Percentiles rank a stretch among this genome's conserved stretches.
phyloP scores from a whole-genome alignment of 2,888 invertebrate genomes.

The Stenolophus ochropezus region DNA sequence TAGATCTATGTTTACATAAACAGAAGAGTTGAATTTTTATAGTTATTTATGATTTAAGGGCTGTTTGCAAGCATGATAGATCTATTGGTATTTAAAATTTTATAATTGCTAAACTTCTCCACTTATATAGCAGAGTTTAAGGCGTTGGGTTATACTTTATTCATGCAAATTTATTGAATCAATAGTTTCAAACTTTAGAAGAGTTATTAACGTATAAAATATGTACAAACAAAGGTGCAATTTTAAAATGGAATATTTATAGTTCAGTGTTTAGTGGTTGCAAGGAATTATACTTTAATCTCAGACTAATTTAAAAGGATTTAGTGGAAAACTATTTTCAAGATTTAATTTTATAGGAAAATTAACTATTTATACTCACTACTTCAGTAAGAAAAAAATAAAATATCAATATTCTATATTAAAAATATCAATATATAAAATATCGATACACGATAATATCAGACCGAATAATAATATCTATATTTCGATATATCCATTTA shows the following conservation, averaged over 20 bases:
- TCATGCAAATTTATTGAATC: background rate
- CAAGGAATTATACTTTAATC: background rate
- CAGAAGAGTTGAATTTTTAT: no score
- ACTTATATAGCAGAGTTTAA: background rate
- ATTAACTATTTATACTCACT: background rate
- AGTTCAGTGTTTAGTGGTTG: background rate
- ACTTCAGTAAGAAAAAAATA: background rate
- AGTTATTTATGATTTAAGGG: no score
- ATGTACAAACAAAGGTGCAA: background rate
- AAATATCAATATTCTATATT: no score
- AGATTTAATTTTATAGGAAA: background rate
- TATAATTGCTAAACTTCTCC: background rate
- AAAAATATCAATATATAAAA: no score
- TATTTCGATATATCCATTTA: no score
- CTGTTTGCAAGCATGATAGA: no score
- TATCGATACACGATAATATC: no score
- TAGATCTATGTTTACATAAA: no score
- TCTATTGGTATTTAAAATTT: background rate
- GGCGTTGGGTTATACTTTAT: background rate
- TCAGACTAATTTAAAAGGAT: background rate
- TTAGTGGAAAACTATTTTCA: background rate
- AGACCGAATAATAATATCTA: no score
- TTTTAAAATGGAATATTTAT: background rate
- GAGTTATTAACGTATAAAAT: background rate
- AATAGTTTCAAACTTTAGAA: background rate